Evolutionary conservation across 2,888 invertebrate species (phyloP), one percentile per base, ranked within the genome.

Genomic region (Caenorhabditis wallacei): DNA sequence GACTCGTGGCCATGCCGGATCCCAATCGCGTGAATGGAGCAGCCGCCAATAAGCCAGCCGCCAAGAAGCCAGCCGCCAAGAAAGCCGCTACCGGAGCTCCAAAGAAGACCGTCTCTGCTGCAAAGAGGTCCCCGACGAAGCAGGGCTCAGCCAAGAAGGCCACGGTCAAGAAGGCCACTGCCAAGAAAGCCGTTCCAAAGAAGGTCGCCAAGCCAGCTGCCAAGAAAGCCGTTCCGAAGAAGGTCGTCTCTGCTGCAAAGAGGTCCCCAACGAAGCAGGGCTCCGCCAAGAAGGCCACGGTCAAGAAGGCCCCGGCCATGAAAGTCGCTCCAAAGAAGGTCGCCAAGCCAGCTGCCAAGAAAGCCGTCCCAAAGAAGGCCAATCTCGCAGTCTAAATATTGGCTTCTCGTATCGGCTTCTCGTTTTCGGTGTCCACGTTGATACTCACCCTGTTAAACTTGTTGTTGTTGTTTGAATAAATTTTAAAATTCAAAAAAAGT

Each of bases 141-240:
- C n/a, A n/a, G n/a, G n/a, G n/a, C n/a, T n/a, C n/a, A 18, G 48
- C 59, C 61, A 74, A 72, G 43, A 53, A 57, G 18, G 64, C 51
- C 7, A 37, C 75, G 30, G 54, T 66, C 68, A 54, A 71, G 35
- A 56, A 56, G 56, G 7, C 30, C n/a, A 7, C 56, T 11, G 35
- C 30, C 7, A 78, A 59, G n/a, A n/a, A n/a, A n/a, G n/a, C n/a
- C n/a, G n/a, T n/a, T n/a, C n/a, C n/a, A 72, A n/a, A 68, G 75
- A 84, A 82, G 66, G 66, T 57, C 53, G 69, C 82, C 69, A 80
- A 80, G 57, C 63, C 82, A 64, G 75, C 72, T 37, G 82, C 72
- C 48, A n/a, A n/a, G n/a, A n/a, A n/a, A n/a, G 80, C 69, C 63
- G 76, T 5, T 3, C 30, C 30, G 8, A 30, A 85, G 80, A 85